Evolutionary conservation across 2,888 invertebrate species (phyloP), one percentile per base, ranked within the genome.

Genomic region (Tortricodes alternella): DNA sequence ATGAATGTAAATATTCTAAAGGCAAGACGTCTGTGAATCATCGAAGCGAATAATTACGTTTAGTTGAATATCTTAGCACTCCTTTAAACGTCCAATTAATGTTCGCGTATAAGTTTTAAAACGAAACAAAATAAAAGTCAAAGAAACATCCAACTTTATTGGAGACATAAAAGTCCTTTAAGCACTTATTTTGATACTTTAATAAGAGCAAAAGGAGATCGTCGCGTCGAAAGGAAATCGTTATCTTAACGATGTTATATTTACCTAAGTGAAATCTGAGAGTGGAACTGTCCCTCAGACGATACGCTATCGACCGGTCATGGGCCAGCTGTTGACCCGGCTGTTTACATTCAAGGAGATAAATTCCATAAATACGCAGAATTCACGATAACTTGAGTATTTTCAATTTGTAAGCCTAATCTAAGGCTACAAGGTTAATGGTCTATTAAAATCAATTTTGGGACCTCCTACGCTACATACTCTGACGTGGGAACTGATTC

Each of bases 171-270:
- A 76, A 78, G 78, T 75, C 76, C 74, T 78, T 76, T 78, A 78
- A 77, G 78, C 76, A 74, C 71, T 78, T 74, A 76, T 80, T 82
- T 76, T 76, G 77, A 80, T 77, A 78, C 71, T 76, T 74, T 72
- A 77, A 80, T 79, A 82, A 84, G 83, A 85, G 80, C 78, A 83
- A 83, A 81, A 78, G 74, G 75, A 70, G 72, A 69, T 69, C 71
- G 81, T 78, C 81, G 80, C 79, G 78, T 72, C 79, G 78, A 80
- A 76, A 86, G 89, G 87, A 89, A 88, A 87, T 80, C 73, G 80
- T 88, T 88, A 89, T 89, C 89, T 89, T 81, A 86, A 86, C 81
- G 88, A 83, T 74, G 74, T 74, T 73, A 78, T 86, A 85, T 88
- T 86, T 87, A 84, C 85, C 56, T 56, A 50, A 56, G 87, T 87